Evolutionary conservation across 1,140 invertebrate species (phyloP), one percentile per base, ranked within the genome.

Genomic region (Chelonus insularis): DNA sequence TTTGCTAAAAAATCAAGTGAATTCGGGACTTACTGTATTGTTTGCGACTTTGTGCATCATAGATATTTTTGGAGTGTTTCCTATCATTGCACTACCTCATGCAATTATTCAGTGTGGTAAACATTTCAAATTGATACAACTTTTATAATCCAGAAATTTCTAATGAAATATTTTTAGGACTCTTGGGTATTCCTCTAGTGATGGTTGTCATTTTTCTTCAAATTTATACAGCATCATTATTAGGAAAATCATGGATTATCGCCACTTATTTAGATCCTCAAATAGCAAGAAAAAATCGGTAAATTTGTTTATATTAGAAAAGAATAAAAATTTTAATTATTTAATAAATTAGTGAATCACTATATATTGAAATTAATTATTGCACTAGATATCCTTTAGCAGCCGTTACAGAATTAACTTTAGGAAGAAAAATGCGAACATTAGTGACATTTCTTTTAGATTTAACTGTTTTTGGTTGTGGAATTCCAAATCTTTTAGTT

Each of bases 41-140:
- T 91, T 91, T 71, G 87, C 90, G 0, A 84, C 87, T 5, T 77
- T 91, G 11, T 92, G 90, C 70, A 87, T 93, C 12, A 82, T 92
- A 5, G 91, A 92, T 75, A 82, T 93, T 47, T 92, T 93, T 68
- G 91, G 90, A 32, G 89, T 93, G 0, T 92, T 92, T 71, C 91
- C 91, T 0, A 86, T 93, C 1, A 85, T 92, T 1, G 84, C 89
- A 3, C 71, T 93, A 52, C 90, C 91, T 0, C 85, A 87, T 60
- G 81, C 88, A 14, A 84, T 92, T 14, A 87, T 91, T 12, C 82
- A 87, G 64, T 90, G 91, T 64, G 89, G 89, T 90, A 57, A 75
- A 73, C 69, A 64, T 56, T 56, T 67, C 25, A 48, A 37, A 14
- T 52, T n/a, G 29, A 43, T 25, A 29, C 20, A 39, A 32, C 32